phyloP scores from a whole-genome alignment of 2,888 invertebrate genomes.

The Hetaerina titia region DNA sequence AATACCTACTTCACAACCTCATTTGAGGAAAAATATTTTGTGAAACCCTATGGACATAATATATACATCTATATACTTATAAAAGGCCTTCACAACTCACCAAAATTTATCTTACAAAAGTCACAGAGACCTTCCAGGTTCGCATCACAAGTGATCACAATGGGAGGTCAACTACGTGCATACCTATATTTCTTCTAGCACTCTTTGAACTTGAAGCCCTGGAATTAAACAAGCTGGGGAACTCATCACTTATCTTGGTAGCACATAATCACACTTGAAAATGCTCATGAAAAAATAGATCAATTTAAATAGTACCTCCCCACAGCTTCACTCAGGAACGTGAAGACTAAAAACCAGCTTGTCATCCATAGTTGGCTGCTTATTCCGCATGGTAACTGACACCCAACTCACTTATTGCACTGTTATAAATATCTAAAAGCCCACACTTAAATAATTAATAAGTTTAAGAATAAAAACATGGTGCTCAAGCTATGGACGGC shows the following conservation, averaged over 20 bases:
- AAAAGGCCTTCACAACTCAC: constrained; percentile 66
- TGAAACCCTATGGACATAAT: constrained; percentile 65
- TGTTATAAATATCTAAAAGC: constrained; percentile 65
- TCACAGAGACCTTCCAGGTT: constrained; percentile 55
- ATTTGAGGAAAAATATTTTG: constrained; percentile 65
- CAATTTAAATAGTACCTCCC: constrained; percentile 57
- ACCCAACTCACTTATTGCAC: constrained; percentile 65
- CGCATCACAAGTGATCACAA: constrained; percentile 59
- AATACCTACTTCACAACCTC: constrained; percentile 66
- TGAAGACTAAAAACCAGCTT: constrained; percentile 57
- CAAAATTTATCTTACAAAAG: constrained; percentile 65
- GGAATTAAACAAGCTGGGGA: constrained; percentile 63
- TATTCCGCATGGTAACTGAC: constrained; percentile 61
- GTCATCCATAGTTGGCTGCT: constrained; percentile 25
- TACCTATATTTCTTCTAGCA: constrained; percentile 57
- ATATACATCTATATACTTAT: constrained; percentile 63
- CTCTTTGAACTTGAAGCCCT: constrained; percentile 60
- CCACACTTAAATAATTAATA: constrained; percentile 64
- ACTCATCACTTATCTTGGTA: constrained; percentile 62
- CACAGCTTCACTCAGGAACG: constrained; percentile 59
- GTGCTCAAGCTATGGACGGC: constrained; percentile 64
- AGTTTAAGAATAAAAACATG: constrained; percentile 49
- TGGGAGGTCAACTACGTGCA: constrained; percentile 65
- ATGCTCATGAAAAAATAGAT: constrained; percentile 66
- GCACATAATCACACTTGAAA: constrained; percentile 62